Conservation (phyloP, 1,140 invertebrate genomes). For the Penaeus vannamei region DNA sequence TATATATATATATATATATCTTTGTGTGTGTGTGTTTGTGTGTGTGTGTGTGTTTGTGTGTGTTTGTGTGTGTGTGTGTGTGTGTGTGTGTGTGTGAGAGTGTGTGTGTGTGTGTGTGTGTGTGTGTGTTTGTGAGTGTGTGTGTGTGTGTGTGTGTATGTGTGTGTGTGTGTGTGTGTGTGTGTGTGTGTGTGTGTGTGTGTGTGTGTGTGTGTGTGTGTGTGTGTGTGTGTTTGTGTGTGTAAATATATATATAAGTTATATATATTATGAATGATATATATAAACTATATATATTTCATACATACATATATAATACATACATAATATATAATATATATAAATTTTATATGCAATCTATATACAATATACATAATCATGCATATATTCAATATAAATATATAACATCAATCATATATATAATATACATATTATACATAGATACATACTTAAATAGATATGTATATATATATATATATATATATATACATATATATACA, state of each 20-base stretch:
- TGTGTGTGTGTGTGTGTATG: background rate
- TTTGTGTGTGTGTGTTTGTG: background rate
- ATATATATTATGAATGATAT: background rate
- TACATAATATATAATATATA: background rate
- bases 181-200: background rate
- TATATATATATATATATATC: too few species aligned
- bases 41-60: background rate
- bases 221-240: too few species aligned
- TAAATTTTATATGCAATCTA: background rate
- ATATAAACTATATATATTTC: background rate
- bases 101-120: background rate
- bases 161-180: background rate
- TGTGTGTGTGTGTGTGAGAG: background rate
- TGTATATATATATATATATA: background rate
- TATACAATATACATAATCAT: constrained; percentile 3
- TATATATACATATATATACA: background rate
- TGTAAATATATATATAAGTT: background rate
- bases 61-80: background rate
- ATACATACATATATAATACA: background rate
- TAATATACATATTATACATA: background rate
- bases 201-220: background rate
- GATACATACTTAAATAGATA: background rate
- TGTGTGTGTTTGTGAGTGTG: background rate
- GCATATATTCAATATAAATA: constrained; percentile 4
- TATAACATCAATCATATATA: background rate